Percentiles rank a stretch among this genome's conserved stretches.
Conservation (phyloP, 2,888 invertebrate species). For the Tetanocera ferruginea region DNA sequence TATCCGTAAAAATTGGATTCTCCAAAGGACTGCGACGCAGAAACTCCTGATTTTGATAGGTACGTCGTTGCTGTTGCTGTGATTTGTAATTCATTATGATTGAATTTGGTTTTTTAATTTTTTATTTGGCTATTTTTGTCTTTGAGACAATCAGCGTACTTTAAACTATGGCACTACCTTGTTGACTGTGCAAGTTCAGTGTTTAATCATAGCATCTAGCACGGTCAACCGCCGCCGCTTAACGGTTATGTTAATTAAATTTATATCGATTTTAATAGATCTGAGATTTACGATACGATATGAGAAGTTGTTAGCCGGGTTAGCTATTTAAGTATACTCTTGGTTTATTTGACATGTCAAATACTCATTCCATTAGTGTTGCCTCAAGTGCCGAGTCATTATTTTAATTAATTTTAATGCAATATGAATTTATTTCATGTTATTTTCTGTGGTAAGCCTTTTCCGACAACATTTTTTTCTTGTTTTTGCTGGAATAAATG, state of each 20-base stretch:
- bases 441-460: no score
- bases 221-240: neutral
- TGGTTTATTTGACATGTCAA: no score
- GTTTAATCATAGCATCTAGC: no score
- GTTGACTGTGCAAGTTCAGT: neutral
- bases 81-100: neutral
- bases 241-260: conserved; percentile 24
- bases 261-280: conserved; percentile 1
- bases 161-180: neutral
- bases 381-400: neutral
- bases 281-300: conserved; percentile 17
- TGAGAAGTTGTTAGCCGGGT: neutral
- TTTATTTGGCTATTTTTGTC: no score
- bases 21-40: conserved; percentile 37
- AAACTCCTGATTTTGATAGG: conserved; percentile 50
- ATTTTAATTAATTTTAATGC: neutral
- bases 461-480: no score
- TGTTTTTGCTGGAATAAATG: no score
- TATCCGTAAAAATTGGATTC: conserved; percentile 57
- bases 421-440: neutral
- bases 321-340: neutral
- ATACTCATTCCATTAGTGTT: no score
- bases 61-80: conserved; percentile 36
- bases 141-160: neutral
- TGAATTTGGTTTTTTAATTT: neutral